Evolutionary conservation across 2,888 invertebrate genomes (phyloP).

Genomic region (Metacarcinus magister): DNA sequence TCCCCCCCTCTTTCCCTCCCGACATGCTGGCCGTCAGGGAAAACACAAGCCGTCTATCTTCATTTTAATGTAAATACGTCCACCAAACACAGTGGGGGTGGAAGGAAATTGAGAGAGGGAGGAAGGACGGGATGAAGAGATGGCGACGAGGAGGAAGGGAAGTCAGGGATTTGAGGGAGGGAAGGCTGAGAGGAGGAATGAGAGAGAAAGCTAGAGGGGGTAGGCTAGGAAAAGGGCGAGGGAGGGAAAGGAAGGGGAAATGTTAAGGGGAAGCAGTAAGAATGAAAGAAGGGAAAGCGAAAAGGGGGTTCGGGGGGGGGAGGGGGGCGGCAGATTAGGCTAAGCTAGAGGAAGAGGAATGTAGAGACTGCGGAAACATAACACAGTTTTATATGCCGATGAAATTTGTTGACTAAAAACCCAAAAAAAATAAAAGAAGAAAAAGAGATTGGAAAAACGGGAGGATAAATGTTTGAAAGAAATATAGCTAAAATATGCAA

Average conservation of each 20-base stretch:
- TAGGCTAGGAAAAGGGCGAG: not conserved
- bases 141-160: not conserved
- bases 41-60: not conserved
- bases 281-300: not conserved
- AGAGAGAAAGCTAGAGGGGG: not conserved
- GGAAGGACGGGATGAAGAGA: not conserved
- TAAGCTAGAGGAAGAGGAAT: not conserved
- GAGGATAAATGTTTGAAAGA: slow-evolving; percentile 29
- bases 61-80: slow-evolving; percentile 13
- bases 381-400: slow-evolving; percentile 18
- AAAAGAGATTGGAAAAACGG: not conserved
- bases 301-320: not conserved
- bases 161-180: not conserved
- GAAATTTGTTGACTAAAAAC: not conserved
- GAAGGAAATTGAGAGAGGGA: not conserved
- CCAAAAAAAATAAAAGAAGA: not conserved
- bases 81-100: not conserved
- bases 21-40: not conserved
- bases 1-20: not conserved
- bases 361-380: not conserved
- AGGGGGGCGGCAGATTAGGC: not conserved
- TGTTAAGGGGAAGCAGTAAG: not conserved
- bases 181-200: not conserved
- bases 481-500: slow-evolving; percentile 41
- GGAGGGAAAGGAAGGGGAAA: not conserved